Percentiles rank a stretch among this genome's conserved stretches.
Evolutionary conservation across 2,113 vertebrate genomes (phyloP).

Genomic region (Oryzias melastigma): DNA sequence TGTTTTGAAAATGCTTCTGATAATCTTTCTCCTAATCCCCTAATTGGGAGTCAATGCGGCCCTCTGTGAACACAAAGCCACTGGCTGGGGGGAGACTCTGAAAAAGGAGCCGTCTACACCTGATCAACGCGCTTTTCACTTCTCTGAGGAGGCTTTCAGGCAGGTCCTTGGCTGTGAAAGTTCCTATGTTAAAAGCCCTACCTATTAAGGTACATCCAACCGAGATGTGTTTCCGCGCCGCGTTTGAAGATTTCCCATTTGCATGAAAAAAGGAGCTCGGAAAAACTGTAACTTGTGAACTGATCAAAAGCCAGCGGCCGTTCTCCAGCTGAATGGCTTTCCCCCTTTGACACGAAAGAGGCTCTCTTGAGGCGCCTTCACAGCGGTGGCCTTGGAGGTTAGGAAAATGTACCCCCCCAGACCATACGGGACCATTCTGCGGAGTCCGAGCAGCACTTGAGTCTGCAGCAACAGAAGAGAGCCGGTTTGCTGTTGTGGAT

Average conservation of each 20-base stretch:
- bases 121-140: slow-evolving; percentile 70
- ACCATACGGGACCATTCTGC: slow-evolving; percentile 68
- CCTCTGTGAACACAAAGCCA: slow-evolving; percentile 61
- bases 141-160: slow-evolving; percentile 64
- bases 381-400: slow-evolving; percentile 81
- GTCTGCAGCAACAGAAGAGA: slow-evolving; percentile 67
- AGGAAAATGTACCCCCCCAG: slow-evolving; percentile 75
- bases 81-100: slow-evolving; percentile 43
- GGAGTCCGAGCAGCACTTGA: slow-evolving; percentile 71
- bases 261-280: slow-evolving; percentile 76
- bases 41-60: slow-evolving; percentile 74
- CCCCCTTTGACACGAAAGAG: slow-evolving; percentile 80
- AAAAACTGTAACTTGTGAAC: slow-evolving; percentile 84
- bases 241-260: slow-evolving; percentile 80
- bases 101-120: slow-evolving; percentile 63
- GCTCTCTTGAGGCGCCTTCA: slow-evolving; percentile 76
- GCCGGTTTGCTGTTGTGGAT: slow-evolving; percentile 58
- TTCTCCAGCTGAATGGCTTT: slow-evolving; percentile 73
- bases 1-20: slow-evolving; percentile 65
- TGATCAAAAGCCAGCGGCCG: slow-evolving; percentile 79
- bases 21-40: slow-evolving; percentile 71
- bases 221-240: slow-evolving; percentile 72
- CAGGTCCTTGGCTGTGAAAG: slow-evolving; percentile 71
- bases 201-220: slow-evolving; percentile 73
- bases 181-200: slow-evolving; percentile 74